Evolutionary conservation across 2,113 vertebrate genomes (phyloP), one percentile per base, ranked within the genome.

Genomic region (Arizona elegans): DNA sequence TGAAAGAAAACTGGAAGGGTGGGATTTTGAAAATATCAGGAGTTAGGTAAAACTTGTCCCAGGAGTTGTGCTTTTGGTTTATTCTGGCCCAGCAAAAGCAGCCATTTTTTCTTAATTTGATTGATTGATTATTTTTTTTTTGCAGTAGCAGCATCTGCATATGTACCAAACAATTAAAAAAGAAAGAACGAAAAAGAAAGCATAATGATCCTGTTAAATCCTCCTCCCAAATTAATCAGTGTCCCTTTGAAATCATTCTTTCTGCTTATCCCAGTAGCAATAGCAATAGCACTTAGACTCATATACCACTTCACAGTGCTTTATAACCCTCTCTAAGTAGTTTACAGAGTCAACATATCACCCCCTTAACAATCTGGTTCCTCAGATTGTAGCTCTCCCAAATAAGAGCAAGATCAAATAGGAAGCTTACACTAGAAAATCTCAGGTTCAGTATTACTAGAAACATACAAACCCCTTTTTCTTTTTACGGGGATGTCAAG

Each of bases 401-500:
- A 24, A 6, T 43, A 13, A 58, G 13, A 59, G 29, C 7, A 65
- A 17, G 13, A 33, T 21, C 90, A 85, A 24, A 13, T 12, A 23
- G 23, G 8, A 85, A 38, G 13, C 29, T 86, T 24, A 47, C 15
- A 56, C 10, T 19, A 58, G 75, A 56, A 86, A 26, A 47, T 26
- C 43, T 86, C 85, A 6, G 13, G 9, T 91, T 24, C 90, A 91
- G n/a, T 15, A 8, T 1, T 29, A 55, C 53, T 33, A 43, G 15
- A 86, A 75, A 56, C 19, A 56, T 91, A 24, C 47, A 38, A 86
- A 54, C 81, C 2, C 9, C 7, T 23, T 75, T 12, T 54, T 11
- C 6, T 15, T 55, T 43, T 10, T 50, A 90, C 17, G 23, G 62
- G 91, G 91, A 55, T 96, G 89, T 92, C 94, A 95, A 92, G 92